These are phyloP conservation scores for Corynorhinus townsendii DNA, from an alignment of 2,113 vertebrate species.

Conservation along the genomic window DNA sequence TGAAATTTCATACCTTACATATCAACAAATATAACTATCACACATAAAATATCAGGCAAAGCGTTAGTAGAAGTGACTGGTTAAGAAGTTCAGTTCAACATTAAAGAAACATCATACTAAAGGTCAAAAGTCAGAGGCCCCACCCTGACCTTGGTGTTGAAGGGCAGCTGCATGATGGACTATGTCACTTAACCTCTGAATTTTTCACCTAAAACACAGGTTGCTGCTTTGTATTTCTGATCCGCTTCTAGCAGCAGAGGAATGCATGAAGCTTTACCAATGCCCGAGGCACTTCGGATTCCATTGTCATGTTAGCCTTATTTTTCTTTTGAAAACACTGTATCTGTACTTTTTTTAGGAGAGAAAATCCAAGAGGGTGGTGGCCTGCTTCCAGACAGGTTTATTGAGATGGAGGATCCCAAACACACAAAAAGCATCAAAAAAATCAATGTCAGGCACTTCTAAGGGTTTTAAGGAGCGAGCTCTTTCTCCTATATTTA, in stretches of 20 bases:
- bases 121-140: neutral
- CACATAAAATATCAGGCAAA: neutral
- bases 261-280: neutral
- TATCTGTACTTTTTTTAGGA: neutral
- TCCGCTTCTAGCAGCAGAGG: neutral
- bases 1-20: neutral
- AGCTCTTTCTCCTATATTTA: neutral
- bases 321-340: neutral
- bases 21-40: neutral
- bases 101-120: neutral
- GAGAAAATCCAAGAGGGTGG: conserved; percentile 39
- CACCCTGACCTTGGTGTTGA: neutral
- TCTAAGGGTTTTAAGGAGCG: neutral
- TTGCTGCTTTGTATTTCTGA: neutral
- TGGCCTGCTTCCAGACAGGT: conserved; percentile 35
- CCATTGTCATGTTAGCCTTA: neutral
- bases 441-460: conserved; percentile 45
- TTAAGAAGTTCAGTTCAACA: neutral
- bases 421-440: neutral
- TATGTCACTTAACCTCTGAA: neutral
- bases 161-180: neutral
- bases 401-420: conserved; percentile 34
- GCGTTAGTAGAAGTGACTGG: neutral
- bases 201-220: neutral
- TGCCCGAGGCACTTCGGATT: neutral